These are phyloP conservation scores for Tychaedon coryphoeus DNA, from an alignment of 2,113 vertebrate genomes.

Conservation along the genomic window DNA sequence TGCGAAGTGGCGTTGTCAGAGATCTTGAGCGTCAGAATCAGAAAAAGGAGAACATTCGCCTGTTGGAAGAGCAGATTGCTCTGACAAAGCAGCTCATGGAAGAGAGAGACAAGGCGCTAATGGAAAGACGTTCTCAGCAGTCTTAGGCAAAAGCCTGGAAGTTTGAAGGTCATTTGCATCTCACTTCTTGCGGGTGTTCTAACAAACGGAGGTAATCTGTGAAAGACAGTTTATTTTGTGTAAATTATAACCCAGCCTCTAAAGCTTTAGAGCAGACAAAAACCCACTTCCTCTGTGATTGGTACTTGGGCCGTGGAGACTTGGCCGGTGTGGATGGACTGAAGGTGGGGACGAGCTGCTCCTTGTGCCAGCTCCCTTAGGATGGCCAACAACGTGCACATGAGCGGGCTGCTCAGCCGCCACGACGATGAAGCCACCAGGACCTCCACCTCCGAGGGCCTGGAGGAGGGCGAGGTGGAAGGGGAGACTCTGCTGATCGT, in stretches of 20 bases:
- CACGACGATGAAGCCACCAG: slow-evolving; percentile 86
- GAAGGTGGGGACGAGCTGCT: background rate
- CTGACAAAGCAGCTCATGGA: slow-evolving; percentile 82
- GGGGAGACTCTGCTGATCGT: slow-evolving; percentile 94
- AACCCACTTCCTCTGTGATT: background rate
- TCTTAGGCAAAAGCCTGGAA: slow-evolving; percentile 20
- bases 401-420: slow-evolving; percentile 71
- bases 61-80: slow-evolving; percentile 83
- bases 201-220: background rate
- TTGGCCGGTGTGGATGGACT: background rate
- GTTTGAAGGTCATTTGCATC: background rate
- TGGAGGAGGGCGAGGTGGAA: slow-evolving; percentile 97
- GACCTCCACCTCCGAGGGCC: slow-evolving; percentile 87
- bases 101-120: slow-evolving; percentile 67
- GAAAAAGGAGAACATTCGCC: slow-evolving; percentile 85
- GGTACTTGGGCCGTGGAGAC: background rate
- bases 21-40: slow-evolving; percentile 86
- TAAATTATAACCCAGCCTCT: background rate
- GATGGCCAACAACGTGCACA: slow-evolving; percentile 87
- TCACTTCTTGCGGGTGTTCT: background rate
- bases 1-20: slow-evolving; percentile 84
- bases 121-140: slow-evolving; percentile 52
- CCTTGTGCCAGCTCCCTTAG: background rate
- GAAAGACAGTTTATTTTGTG: background rate
- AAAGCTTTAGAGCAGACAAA: background rate